Evolutionary conservation across 2,888 invertebrate species (phyloP).

Genomic region (Tipula confusa): DNA sequence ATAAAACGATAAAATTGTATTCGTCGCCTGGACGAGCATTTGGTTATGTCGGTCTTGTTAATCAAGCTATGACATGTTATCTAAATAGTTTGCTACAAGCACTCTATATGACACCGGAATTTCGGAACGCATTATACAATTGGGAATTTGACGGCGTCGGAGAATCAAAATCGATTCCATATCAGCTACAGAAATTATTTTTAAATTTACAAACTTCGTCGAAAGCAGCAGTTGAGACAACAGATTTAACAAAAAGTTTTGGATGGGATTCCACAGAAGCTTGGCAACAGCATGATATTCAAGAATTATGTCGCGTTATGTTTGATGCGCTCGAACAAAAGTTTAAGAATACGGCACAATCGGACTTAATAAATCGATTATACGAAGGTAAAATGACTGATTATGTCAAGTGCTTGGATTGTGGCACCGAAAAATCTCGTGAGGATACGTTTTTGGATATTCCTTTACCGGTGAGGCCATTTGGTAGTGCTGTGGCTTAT

Average conservation of each 20-base stretch:
- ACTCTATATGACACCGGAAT: constrained; percentile 88
- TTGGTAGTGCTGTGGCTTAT: constrained; percentile 71
- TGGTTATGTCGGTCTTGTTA: constrained; percentile 72
- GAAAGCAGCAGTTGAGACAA: constrained; percentile 77
- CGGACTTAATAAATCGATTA: constrained; percentile 73
- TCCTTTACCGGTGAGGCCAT: constrained; percentile 78
- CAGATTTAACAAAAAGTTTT: constrained; percentile 79
- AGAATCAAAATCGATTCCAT: constrained; percentile 72
- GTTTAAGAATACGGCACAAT: constrained; percentile 76
- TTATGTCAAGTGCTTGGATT: constrained; percentile 83
- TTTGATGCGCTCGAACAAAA: constrained; percentile 83
- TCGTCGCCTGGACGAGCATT: constrained; percentile 36
- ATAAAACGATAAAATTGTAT: constrained; percentile 33
- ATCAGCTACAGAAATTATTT: constrained; percentile 80
- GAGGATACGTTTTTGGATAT: constrained; percentile 82
- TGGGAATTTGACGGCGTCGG: constrained; percentile 74
- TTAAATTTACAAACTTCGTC: constrained; percentile 77
- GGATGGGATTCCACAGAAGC: constrained; percentile 87
- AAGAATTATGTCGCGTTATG: constrained; percentile 84
- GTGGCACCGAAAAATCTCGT: constrained; percentile 74
- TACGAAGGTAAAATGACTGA: constrained; percentile 77
- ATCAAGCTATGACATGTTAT: constrained; percentile 91
- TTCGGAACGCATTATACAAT: constrained; percentile 80
- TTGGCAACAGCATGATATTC: constrained; percentile 91
- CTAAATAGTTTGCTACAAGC: constrained; percentile 84